A percentile compares a stretch with the other conserved stretches of the same genome.
These are phyloP conservation scores for Tyria jacobaeae DNA, from an alignment of 2,888 invertebrate genomes.

Conservation along the genomic window DNA sequence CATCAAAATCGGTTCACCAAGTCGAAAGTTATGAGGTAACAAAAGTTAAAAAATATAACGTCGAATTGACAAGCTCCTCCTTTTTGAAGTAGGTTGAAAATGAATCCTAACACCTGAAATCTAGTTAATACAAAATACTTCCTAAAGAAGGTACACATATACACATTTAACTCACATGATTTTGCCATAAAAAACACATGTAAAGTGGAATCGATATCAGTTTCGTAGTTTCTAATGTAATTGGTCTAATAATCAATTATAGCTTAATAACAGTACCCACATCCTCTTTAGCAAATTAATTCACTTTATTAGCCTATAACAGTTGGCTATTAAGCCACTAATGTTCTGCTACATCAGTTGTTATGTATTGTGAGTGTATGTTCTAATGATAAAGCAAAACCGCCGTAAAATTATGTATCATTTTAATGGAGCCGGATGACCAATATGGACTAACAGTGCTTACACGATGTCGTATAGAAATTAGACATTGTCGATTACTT, in stretches of 20 bases:
- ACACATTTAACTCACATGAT: neutral
- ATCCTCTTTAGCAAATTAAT: slow-evolving; percentile 40
- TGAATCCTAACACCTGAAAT: too few species aligned
- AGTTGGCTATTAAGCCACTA: slow-evolving; percentile 14
- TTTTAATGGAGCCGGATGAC: neutral
- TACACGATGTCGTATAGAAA: slow-evolving; percentile 1
- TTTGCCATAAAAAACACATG: neutral
- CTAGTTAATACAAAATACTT: too few species aligned
- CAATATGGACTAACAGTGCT: neutral
- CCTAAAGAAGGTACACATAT: too few species aligned
- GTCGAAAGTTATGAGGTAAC: too few species aligned
- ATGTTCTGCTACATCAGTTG: neutral
- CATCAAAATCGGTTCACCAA: too few species aligned
- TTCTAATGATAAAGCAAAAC: neutral
- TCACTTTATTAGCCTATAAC: slow-evolving; percentile 55
- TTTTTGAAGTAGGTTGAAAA: too few species aligned
- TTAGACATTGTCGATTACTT: neutral
- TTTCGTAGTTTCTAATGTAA: slow-evolving; percentile 22
- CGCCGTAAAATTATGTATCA: neutral
- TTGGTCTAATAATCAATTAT: slow-evolving; percentile 24
- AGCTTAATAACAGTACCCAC: slow-evolving; percentile 21
- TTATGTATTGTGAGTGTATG: neutral
- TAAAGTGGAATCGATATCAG: slow-evolving; percentile 8
- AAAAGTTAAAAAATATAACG: too few species aligned
- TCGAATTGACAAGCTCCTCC: too few species aligned